Conservation (phyloP, 53 echinoderm and acorn worm species). For the Paelopatides confundens region DNA sequence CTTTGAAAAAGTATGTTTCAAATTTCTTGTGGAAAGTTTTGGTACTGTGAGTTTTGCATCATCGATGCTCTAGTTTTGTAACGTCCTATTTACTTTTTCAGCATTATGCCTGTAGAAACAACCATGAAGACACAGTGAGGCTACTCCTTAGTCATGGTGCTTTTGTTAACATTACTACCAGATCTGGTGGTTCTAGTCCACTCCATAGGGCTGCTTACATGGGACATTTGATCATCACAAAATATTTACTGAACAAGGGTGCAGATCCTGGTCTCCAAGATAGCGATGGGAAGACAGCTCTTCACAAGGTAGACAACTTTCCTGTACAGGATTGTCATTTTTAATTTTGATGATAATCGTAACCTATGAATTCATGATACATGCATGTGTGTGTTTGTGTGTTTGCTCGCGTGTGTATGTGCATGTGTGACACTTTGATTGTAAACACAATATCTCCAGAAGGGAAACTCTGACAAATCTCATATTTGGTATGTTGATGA, state of each 20-base stretch:
- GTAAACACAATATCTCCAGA: too few relatives aligned
- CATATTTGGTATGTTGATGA: too few relatives aligned
- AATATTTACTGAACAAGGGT: slow-evolving; percentile 49
- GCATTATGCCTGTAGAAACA: slow-evolving; percentile 95
- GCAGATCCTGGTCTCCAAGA: slow-evolving; percentile 66
- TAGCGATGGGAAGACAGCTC: slow-evolving; percentile 78
- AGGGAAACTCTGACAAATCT: too few relatives aligned
- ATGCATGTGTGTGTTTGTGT: too few relatives aligned
- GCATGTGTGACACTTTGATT: too few relatives aligned
- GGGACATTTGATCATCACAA: slow-evolving; percentile 49
- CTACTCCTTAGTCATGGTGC: slow-evolving; percentile 76
- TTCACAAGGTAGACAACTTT: slow-evolving; percentile 79
- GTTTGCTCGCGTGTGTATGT: too few relatives aligned
- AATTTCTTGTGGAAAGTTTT: too few relatives aligned
- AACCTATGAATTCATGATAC: too few relatives aligned
- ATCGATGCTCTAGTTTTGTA: background rate
- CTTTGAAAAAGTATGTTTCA: too few relatives aligned
- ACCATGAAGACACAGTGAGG: slow-evolving; percentile 53
- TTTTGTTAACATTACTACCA: slow-evolving; percentile 75
- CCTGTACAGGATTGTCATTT: too few relatives aligned
- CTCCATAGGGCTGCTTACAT: slow-evolving; percentile 86
- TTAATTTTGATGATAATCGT: too few relatives aligned
- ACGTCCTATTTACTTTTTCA: slow-evolving; percentile 7
- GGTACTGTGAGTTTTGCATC: too few relatives aligned
- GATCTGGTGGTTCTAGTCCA: slow-evolving; percentile 85